Evolutionary conservation across 2,113 vertebrate species (phyloP).

Genomic region (Corydoras maculifer): DNA sequence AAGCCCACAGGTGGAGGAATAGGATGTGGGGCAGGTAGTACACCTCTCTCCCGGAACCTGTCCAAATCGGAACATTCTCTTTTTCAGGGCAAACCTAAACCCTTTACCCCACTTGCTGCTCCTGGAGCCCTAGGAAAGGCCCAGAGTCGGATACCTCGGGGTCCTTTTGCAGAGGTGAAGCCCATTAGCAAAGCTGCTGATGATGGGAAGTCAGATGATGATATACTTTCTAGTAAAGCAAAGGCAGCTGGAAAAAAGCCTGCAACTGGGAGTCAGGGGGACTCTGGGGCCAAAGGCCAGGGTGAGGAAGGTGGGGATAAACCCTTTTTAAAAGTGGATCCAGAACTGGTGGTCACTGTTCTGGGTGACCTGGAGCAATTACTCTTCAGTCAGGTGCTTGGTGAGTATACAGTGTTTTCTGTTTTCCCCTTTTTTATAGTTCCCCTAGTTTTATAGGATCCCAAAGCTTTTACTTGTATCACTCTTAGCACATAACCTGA

Average conservation of each 20-base stretch:
- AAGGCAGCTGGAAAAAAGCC: constrained; percentile 67
- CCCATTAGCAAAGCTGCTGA: constrained; percentile 89
- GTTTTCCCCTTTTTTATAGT: too few species aligned
- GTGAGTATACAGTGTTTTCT: constrained; percentile 68
- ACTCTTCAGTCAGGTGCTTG: constrained; percentile 96
- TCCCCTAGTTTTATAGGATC: not conserved
- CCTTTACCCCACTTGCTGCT: constrained; percentile 71
- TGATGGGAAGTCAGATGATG: constrained; percentile 83
- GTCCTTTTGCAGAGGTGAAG: constrained; percentile 92
- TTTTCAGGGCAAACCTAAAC: constrained; percentile 79
- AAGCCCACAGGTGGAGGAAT: constrained; percentile 48
- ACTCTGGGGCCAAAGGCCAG: constrained; percentile 61
- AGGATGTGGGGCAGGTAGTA: constrained; percentile 59
- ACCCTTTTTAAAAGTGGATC: constrained; percentile 93
- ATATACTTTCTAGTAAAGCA: constrained; percentile 84
- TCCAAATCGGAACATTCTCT: constrained; percentile 94
- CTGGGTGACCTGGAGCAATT: constrained; percentile 97
- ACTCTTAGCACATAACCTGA: constrained; percentile 25
- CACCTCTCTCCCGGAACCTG: constrained; percentile 79
- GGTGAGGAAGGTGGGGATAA: constrained; percentile 75
- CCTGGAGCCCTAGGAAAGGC: constrained; percentile 69
- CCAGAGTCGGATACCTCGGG: constrained; percentile 91
- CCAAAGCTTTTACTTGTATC: constrained; percentile 1
- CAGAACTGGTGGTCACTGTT: constrained; percentile 95
- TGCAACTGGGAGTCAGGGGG: constrained; percentile 54